Conservation (phyloP, 2,797 vertebrate species). For the Pachyuromys duprasi region DNA sequence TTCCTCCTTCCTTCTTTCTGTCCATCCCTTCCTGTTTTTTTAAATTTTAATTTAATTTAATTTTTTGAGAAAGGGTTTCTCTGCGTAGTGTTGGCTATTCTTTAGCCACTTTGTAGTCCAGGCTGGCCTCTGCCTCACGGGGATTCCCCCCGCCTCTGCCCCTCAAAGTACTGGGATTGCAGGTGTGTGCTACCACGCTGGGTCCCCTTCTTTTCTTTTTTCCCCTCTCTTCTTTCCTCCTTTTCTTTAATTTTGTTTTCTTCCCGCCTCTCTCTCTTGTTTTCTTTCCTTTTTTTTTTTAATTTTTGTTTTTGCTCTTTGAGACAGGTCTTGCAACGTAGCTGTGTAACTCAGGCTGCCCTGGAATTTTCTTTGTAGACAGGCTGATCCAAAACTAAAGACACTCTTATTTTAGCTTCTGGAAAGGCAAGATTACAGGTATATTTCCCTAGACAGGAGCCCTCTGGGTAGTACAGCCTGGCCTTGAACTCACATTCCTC, state of each 20-base stretch:
- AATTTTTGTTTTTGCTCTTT: not conserved
- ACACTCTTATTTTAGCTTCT: not conserved
- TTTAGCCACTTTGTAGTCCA: no score
- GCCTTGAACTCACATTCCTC: no score
- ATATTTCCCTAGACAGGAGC: not conserved
- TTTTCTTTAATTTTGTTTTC: not conserved
- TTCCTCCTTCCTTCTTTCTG: no score
- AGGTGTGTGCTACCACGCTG: no score
- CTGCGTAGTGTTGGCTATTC: no score
- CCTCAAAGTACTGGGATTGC: no score
- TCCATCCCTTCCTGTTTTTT: no score
- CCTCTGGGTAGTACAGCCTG: not conserved
- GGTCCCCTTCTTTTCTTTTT: not conserved
- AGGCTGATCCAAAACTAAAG: not conserved
- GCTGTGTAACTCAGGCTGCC: not conserved
- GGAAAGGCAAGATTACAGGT: not conserved
- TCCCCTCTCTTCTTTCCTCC: not conserved
- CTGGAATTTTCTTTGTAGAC: not conserved
- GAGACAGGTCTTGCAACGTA: not conserved
- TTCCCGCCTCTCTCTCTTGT: not conserved
- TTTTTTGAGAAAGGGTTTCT: no score
- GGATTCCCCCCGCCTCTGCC: no score
- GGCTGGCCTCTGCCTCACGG: no score
- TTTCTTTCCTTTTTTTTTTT: not conserved
- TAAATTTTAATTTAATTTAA: no score